phyloP scores from a whole-genome alignment of 1,140 invertebrate species.

The Hylyphantes graminicola region DNA sequence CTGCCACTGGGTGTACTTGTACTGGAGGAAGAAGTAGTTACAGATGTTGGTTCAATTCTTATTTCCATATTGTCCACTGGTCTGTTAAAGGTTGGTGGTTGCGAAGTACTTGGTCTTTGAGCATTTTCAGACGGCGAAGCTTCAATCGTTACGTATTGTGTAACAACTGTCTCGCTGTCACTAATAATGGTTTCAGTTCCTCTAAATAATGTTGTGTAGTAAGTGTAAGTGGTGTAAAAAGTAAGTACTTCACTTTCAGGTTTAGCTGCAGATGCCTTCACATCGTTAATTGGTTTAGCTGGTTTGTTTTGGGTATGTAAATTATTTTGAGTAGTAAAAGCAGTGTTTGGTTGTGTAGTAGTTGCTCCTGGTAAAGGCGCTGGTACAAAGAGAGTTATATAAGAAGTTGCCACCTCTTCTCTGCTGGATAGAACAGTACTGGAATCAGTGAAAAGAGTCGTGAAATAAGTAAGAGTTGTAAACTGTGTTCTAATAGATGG shows the following conservation, averaged over 20 bases:
- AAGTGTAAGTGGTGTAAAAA: constrained; percentile 63
- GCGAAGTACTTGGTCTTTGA: constrained; percentile 4
- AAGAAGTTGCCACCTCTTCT: constrained; percentile 61
- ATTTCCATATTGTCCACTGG: constrained; percentile 19
- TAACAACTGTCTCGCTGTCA: constrained; percentile 62
- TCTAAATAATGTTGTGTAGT: constrained; percentile 63
- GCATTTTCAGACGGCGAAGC: constrained; percentile 37
- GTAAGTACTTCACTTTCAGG: constrained; percentile 50
- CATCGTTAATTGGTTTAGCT: constrained; percentile 9
- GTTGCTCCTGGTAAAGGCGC: constrained; percentile 29
- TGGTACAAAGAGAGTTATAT: constrained; percentile 63
- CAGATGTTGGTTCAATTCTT: constrained; percentile 30
- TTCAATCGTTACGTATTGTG: constrained; percentile 61
- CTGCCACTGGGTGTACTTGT: neutral
- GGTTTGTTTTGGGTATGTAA: neutral
- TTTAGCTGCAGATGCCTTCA: neutral
- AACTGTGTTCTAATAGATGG: constrained; percentile 63
- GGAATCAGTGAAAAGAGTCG: constrained; percentile 62
- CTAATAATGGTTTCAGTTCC: constrained; percentile 60
- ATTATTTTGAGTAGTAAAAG: constrained; percentile 8
- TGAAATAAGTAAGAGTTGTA: constrained; percentile 64
- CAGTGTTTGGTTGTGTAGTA: neutral
- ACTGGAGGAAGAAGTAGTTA: neutral
- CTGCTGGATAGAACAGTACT: constrained; percentile 59
- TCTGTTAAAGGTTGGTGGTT: constrained; percentile 7